Evolutionary conservation across 1,140 invertebrate species (phyloP), one percentile per base, ranked within the genome.

Genomic region (Watersipora subatra): DNA sequence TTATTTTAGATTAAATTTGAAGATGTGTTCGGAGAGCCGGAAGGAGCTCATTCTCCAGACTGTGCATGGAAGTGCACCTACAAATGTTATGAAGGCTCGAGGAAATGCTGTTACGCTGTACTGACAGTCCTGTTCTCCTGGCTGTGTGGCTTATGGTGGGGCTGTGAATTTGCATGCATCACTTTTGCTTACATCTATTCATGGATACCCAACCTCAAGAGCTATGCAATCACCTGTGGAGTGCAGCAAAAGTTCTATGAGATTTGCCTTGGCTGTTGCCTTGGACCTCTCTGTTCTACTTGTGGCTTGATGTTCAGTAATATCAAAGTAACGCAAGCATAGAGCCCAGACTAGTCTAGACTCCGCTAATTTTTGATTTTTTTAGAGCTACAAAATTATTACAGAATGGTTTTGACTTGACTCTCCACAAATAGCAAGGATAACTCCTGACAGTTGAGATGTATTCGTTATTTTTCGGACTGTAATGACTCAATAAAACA

Each of bases 1-100:
- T 12, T 12, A 46, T 46, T 74, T 15, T 58, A 76, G 74, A 67
- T 74, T 1, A 28, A 65, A 26, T 91, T 88, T 85, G 86, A 88
- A 68, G 88, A 90, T 70, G 84, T 89, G 56, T 84, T 90, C 28
- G 89, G 87, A 0, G 89, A 91, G 77, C 88, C 88, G 2, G 86
- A 88, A 65, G 86, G 85, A 1, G 85, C 86, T 2, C 80, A 87
- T 46, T 87, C 87, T 69, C 84, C 86, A 1, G 86, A 88, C 74
- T 88, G 87, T 73, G 87, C 87, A 28, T 91, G 89, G 89, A 81
- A 84, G 25, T 77, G 87, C n/a, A 87, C 87, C 66, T 83, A 84
- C 69, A 80, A 83, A 55, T 88, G 88, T 71, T 90, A 88, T 78
- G 81, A 82, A 28, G 77, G 84, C 56, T 85, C 87, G 1, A 85